Conservation (phyloP, 2,113 vertebrate genomes). For the Vidua chalybeata region DNA sequence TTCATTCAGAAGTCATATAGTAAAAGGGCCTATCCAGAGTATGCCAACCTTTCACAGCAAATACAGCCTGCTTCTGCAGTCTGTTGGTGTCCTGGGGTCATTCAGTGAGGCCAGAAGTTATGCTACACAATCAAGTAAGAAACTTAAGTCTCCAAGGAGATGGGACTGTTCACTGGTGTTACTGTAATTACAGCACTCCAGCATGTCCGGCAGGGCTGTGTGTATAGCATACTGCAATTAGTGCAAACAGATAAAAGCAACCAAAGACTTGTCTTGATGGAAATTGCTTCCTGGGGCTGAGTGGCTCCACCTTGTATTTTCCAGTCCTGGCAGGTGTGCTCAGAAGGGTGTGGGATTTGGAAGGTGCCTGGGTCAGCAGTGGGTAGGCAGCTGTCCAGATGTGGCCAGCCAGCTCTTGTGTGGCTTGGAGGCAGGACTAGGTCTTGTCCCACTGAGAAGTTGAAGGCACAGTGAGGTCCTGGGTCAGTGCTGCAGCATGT, state of each 20-base stretch:
- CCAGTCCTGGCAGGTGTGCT: neutral
- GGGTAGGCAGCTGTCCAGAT: neutral
- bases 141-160: neutral
- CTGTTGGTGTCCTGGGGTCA: neutral
- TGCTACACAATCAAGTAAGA: neutral
- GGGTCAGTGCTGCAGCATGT: too few relatives aligned
- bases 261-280: neutral
- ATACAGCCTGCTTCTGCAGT: neutral
- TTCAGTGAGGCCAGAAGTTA: neutral
- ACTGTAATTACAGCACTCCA: neutral
- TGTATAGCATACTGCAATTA: neutral
- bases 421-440: neutral
- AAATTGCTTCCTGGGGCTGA: neutral
- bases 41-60: neutral
- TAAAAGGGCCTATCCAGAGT: neutral
- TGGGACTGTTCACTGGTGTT: neutral
- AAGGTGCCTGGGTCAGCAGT: neutral
- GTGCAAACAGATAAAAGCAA: neutral
- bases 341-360: neutral
- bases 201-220: neutral
- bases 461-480: neutral
- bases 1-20: neutral
- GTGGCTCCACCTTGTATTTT: neutral
- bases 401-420: neutral
- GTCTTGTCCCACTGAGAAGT: neutral